Base-by-base conservation (phyloP, 2,888 invertebrate species). In the Hipparchia sbordonii region DNA sequence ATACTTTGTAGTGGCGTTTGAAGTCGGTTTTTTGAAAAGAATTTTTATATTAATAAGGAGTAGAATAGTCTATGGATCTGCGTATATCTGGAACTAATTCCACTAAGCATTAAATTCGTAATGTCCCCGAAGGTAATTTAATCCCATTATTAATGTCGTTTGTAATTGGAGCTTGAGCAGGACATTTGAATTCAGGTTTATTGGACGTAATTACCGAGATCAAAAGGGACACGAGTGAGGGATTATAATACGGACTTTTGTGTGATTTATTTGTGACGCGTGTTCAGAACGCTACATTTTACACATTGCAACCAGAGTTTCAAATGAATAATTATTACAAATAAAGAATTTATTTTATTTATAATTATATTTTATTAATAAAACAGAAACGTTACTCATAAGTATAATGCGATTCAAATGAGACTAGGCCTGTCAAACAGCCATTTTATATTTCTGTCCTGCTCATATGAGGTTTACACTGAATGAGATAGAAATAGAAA, bases 121-220 rank as follows among this genome's bases (percentile, higher is more conserved):
- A 13, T 57, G 23, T 57, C 7, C 8, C 23, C 57, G 8, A 57
- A 57, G 57, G 57, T 23, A 2, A 23, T 23, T 23, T 57, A 57
- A 57, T 57, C 57, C 56, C 57, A 23, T 57, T 45, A 45, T 61
- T 45, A 61, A 39, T 12, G 60, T 12, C 12, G 45, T 61, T 45
- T 61, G 39, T 61, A 61, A 45, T 61, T 61, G 6, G 39, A 39
- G 39, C 6, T 45, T n/a, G 60, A 39, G 12, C 60, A 45, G n/a
- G 60, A 61, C 60, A 45, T 61, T 45, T 61, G 45, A 61, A 45
- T 61, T 39, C 39, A 45, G 60, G 60, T 39, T 45, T 61, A 61
- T 13, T 23, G 57, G 45, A 61, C 60, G 60, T 45, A 45, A 61
- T 61, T 45, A 61, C 60, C 45, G 2, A 60, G 60, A 59, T 59